phyloP scores from a whole-genome alignment of 2,888 invertebrate species.

The Tipula lateralis region DNA sequence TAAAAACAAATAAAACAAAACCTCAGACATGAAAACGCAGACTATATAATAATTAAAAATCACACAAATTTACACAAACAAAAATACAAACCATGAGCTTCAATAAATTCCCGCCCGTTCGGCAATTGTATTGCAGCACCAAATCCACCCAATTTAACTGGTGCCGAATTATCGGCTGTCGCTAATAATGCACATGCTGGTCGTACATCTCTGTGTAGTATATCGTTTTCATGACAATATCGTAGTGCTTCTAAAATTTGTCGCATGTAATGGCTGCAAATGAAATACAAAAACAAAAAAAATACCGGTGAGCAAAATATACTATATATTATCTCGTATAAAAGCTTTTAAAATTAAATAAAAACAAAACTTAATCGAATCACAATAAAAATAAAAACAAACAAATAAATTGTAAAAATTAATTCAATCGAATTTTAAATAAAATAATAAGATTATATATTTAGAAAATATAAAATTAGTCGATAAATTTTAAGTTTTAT shows the following conservation, averaged over 20 bases:
- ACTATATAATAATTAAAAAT: not conserved
- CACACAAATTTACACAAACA: too few relatives aligned
- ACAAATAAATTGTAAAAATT: not conserved
- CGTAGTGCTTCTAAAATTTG: constrained; percentile 94
- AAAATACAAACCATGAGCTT: constrained; percentile 52
- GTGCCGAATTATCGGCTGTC: constrained; percentile 95
- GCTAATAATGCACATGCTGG: constrained; percentile 96
- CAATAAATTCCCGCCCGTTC: constrained; percentile 64
- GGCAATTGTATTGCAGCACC: constrained; percentile 92
- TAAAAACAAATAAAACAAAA: constrained; percentile 43
- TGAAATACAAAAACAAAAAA: constrained; percentile 30
- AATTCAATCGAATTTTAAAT: not conserved
- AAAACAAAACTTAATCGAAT: not conserved
- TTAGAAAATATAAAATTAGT: not conserved
- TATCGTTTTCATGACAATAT: constrained; percentile 97
- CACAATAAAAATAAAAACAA: not conserved
- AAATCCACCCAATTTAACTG: constrained; percentile 95
- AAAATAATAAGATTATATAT: not conserved
- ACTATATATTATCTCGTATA: not conserved
- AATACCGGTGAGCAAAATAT: not conserved
- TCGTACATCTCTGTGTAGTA: constrained; percentile 95
- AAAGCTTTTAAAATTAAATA: not conserved
- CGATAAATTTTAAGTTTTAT: not conserved
- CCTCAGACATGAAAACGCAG: not conserved
- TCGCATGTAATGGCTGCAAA: constrained; percentile 91